Conservation (phyloP, 92 coral and sea anemone species). For the Porites divaricata region DNA sequence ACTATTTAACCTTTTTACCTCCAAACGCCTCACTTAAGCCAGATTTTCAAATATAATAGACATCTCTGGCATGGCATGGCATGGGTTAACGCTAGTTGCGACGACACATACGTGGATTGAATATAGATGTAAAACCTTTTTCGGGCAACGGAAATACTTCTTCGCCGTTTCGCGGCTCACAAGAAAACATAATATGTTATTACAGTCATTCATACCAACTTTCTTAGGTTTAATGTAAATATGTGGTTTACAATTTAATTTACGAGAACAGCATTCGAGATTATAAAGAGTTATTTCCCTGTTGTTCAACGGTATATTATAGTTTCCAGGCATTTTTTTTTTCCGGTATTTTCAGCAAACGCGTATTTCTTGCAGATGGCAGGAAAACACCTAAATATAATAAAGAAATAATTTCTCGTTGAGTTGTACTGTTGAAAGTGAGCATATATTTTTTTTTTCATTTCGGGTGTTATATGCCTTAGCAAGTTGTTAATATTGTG, state of each 20-base stretch:
- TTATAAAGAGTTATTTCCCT: slow-evolving; percentile 7
- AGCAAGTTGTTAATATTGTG: slow-evolving; percentile 39
- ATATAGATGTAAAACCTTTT: background rate
- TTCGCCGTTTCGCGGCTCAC: background rate
- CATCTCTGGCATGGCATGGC: too few species aligned
- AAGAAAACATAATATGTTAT: slow-evolving; percentile 5
- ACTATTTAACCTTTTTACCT: too few species aligned
- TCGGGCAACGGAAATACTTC: background rate
- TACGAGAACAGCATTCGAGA: slow-evolving; percentile 4
- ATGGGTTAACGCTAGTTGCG: too few species aligned
- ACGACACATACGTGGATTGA: background rate
- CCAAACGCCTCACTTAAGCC: too few species aligned
- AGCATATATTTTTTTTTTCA: slow-evolving; percentile 9
- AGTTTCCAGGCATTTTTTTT: slow-evolving; percentile 5
- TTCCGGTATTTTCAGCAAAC: background rate
- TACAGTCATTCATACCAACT: background rate
- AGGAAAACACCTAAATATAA: background rate
- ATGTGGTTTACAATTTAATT: slow-evolving; percentile 8
- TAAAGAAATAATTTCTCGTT: too few species aligned
- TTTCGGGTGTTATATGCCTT: background rate
- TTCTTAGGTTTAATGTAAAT: slow-evolving; percentile 23
- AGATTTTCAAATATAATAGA: too few species aligned
- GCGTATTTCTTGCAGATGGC: background rate
- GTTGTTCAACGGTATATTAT: background rate
- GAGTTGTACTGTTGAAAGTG: background rate